phyloP scores from a whole-genome alignment of 2,113 vertebrate species.

The Ursus arctos region DNA sequence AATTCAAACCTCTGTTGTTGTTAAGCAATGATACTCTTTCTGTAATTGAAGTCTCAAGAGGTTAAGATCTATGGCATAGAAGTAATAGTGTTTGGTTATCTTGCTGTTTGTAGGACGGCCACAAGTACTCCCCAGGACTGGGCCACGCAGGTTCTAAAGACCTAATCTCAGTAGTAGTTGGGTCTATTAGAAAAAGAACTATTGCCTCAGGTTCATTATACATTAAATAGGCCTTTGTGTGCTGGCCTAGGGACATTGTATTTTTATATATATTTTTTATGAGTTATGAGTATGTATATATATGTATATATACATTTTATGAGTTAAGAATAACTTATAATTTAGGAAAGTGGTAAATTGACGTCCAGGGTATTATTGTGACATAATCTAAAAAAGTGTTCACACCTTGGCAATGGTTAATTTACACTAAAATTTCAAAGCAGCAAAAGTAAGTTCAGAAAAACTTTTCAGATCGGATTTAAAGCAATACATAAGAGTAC shows the following conservation, averaged over 20 bases:
- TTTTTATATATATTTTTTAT: not conserved
- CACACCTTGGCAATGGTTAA: not conserved
- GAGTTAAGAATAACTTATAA: not conserved
- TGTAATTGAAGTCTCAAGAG: not conserved
- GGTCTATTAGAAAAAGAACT: not conserved
- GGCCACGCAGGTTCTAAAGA: not conserved
- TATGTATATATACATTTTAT: not conserved
- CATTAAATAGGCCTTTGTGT: not conserved
- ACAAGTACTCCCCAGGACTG: not conserved
- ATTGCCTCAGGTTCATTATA: not conserved
- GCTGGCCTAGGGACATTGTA: not conserved
- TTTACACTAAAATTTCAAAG: not conserved
- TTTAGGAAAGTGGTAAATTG: conserved; percentile 52
- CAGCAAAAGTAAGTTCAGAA: not conserved
- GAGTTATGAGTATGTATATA: no score
- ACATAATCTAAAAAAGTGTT: conserved; percentile 37
- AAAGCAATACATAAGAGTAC: not conserved
- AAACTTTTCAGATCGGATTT: not conserved
- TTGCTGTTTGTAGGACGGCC: not conserved
- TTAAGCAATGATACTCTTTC: not conserved
- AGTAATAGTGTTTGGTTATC: not conserved
- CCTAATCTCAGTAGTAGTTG: not conserved
- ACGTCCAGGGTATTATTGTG: not conserved
- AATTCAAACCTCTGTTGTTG: not conserved
- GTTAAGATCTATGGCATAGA: not conserved